Evolutionary conservation across 2,888 invertebrate species (phyloP).

Genomic region (Ochropleura leucogaster): DNA sequence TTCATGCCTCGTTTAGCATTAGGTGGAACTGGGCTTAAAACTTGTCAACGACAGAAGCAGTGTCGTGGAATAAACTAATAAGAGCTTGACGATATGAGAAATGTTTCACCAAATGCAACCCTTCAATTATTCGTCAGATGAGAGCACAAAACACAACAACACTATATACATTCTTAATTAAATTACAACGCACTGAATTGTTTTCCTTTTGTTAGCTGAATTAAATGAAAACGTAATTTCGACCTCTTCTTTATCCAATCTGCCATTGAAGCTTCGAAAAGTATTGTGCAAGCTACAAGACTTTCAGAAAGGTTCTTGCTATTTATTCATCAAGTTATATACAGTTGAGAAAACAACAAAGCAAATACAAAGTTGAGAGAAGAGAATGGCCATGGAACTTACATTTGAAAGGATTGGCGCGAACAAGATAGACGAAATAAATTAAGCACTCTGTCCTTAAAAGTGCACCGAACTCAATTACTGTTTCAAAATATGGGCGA

Average conservation of each 20-base stretch:
- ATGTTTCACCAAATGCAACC: constrained; percentile 42
- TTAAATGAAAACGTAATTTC: constrained; percentile 25
- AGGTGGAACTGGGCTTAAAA: constrained; percentile 61
- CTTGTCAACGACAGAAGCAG: constrained; percentile 64
- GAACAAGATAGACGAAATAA: constrained; percentile 50
- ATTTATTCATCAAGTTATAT: constrained; percentile 34
- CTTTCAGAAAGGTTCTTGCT: constrained; percentile 16
- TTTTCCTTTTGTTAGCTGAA: constrained; percentile 25
- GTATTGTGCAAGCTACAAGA: constrained; percentile 9
- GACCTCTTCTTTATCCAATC: constrained; percentile 7
- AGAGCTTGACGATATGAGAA: constrained; percentile 66
- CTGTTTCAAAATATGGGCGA: constrained; percentile 49
- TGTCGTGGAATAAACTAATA: constrained; percentile 74
- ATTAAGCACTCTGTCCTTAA: constrained; percentile 53
- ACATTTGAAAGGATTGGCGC: constrained; percentile 44
- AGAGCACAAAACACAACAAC: constrained; percentile 12
- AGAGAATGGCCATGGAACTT: constrained; percentile 48
- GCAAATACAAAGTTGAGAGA: constrained; percentile 23
- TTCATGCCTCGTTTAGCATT: constrained; percentile 73
- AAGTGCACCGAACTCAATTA: constrained; percentile 69
- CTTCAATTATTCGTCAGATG: constrained; percentile 37
- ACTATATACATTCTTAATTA: constrained; percentile 4
- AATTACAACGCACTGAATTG: constrained; percentile 15
- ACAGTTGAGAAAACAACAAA: constrained; percentile 32
- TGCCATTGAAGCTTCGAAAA: constrained; percentile 20